Base-by-base conservation (phyloP, 2,888 invertebrate genomes). In the Clistopyga incitator region DNA sequence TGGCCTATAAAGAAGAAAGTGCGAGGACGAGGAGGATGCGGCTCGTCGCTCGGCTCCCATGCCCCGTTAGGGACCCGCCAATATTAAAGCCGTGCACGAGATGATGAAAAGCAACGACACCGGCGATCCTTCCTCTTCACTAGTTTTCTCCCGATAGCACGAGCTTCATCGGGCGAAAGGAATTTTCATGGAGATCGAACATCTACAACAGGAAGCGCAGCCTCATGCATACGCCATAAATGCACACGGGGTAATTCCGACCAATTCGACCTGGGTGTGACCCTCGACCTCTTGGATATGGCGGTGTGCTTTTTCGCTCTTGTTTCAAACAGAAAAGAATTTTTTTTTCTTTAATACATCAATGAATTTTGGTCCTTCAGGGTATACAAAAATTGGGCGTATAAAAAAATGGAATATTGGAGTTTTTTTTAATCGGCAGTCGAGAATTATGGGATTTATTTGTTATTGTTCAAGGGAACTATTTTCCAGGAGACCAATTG, bases 41-140 rank as follows among this genome's bases (percentile, higher is more conserved):
- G 6, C 4, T 3, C 68, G 74, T 59, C 34, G 47, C 42, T 77
- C 65, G 67, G 68, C 83, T 76, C 83, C 47, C 52, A 71, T 38
- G 77, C 64, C 34, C 71, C 76, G 72, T 80, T 83, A 76, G 77
- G 54, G 72, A 80, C 72, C 59, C 67, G 61, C 72, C 77, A 72
- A 80, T 83, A 83, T 83, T 76, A 83, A 76, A 64, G 38, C 82
- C 82, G 56, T 23, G 76, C 59, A 56, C 76, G 65, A 75, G 61
- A 77, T 56, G 56, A 47, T 38, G 47, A 47, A 45, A 76, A 79
- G 42, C 59, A 78, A 75, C 38, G 64, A 79, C 50, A 15, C 65
- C 18, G 45, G 15, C 45, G 47, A 75, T 75, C 15, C 42, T 76
- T 8, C 47, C 42, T 77, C 25, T 56, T 75, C 59, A 2, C 47